Base-by-base conservation (phyloP, 2,113 vertebrate species). In the Oceanites oceanicus region DNA sequence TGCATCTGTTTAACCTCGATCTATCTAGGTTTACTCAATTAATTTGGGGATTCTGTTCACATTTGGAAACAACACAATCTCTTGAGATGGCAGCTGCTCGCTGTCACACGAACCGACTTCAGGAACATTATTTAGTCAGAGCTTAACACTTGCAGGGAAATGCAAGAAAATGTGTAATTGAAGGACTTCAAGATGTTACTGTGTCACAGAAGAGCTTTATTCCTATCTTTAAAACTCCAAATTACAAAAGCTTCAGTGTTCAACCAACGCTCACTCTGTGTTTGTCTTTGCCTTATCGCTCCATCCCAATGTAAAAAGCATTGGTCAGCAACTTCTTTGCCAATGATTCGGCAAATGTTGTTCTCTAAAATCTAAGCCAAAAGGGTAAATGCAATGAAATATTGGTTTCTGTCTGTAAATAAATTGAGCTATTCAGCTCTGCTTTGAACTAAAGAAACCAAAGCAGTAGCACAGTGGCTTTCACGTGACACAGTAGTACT, bases 351-450 rank as follows among this genome's bases (percentile, higher is more conserved):
- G 68, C 77, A 90, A 95, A 92, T 30, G 1, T 9, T 91, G 58
- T 72, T 93, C 74, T 84, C 73, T 92, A 84, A 89, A 92, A 94
- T 23, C 71, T 22, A 91, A 73, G 63, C 83, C 88, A 96, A 87
- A 95, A 86, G 49, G 56, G 80, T 61, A 91, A 94, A 94, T 42
- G 62, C 63, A 90, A 96, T 78, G 44, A 97, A 96, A 97, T 95
- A 95, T 3, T 91, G 56, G 44, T 91, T 97, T 97, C 89, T 95
- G 56, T 83, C 94, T 47, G 30, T 83, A 95, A 97, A 95, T 79
- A 97, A 97, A 96, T 55, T 62, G 44, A 92, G 77, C 27, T 92
- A 84, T 88, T 89, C 86, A 83, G 30, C 52, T 95, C 70, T 89
- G 32, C 92, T 79, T 58, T 86, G 82, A 95, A 77, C 70, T 94